Conservation (phyloP, 2,797 vertebrate genomes). For the Myotis myotis region DNA sequence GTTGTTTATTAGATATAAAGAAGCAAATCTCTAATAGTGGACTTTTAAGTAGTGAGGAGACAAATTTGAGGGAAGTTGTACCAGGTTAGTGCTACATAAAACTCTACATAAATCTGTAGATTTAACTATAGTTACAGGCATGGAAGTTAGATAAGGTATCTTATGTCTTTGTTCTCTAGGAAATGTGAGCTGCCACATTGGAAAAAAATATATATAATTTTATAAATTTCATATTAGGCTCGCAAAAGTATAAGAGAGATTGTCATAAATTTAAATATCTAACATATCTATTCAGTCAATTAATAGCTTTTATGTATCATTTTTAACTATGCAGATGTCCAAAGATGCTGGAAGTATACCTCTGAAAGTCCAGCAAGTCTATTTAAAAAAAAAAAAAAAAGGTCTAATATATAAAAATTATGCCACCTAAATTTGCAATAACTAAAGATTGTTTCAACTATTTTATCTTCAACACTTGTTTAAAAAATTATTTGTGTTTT, state of each 20-base stretch:
- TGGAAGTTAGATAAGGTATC: background rate
- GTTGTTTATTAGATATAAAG: background rate
- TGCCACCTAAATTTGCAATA: background rate
- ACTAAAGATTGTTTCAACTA: background rate
- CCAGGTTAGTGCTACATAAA: background rate
- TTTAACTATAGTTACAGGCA: background rate
- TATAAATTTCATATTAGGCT: background rate
- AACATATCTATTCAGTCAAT: background rate
- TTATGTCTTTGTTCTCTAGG: background rate
- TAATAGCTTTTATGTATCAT: background rate
- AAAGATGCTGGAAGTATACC: background rate
- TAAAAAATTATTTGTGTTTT: background rate
- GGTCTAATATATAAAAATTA: background rate
- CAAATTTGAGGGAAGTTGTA: background rate
- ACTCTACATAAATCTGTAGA: background rate
- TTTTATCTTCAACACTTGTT: background rate
- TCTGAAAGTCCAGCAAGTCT: background rate
- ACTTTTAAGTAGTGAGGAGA: background rate
- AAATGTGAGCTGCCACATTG: background rate
- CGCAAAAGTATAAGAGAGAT: background rate
- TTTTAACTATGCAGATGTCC: background rate
- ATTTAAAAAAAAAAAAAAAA: background rate
- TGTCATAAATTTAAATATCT: background rate
- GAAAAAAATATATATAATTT: slow-evolving; percentile 40
- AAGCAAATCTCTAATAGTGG: background rate